Conservation (phyloP, 2,888 invertebrate species). For the Melanostoma mellinum region DNA sequence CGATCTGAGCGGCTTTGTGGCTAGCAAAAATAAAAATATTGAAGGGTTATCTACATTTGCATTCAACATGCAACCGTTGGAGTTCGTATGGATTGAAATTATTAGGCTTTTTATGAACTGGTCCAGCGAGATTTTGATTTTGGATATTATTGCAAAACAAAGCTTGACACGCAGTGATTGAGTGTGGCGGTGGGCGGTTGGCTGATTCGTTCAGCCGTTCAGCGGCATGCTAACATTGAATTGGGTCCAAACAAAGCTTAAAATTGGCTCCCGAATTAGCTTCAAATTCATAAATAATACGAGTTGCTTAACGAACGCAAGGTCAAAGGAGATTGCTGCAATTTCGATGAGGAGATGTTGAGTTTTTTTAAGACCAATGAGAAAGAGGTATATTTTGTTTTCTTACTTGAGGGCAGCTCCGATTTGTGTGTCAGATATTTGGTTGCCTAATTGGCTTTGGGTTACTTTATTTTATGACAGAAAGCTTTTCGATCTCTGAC, state of each 20-base stretch:
- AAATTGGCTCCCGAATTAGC: constrained; percentile 31
- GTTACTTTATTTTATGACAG: constrained; percentile 7
- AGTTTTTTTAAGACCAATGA: neutral
- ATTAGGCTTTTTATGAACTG: constrained; percentile 22
- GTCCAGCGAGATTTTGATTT: constrained; percentile 39
- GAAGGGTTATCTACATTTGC: constrained; percentile 24
- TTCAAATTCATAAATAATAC: constrained; percentile 10
- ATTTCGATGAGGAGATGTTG: constrained; percentile 16
- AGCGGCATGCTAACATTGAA: constrained; percentile 33
- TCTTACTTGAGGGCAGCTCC: constrained; percentile 6
- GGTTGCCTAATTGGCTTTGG: constrained; percentile 30
- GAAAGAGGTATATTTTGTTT: constrained; percentile 9
- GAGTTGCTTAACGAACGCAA: constrained; percentile 46
- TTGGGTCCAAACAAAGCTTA: constrained; percentile 5
- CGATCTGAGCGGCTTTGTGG: constrained; percentile 1
- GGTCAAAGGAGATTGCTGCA: constrained; percentile 32
- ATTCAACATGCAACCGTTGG: constrained; percentile 16
- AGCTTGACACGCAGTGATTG: neutral
- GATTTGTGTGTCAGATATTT: constrained; percentile 8
- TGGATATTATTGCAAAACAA: constrained; percentile 28
- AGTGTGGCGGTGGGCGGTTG: neutral
- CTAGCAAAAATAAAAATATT: neutral
- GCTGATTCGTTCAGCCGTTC: neutral
- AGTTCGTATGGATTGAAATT: constrained; percentile 2
- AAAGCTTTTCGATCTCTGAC: constrained; percentile 12